phyloP scores from a whole-genome alignment of 1,140 invertebrate species.

The Brachystomella parvula region DNA sequence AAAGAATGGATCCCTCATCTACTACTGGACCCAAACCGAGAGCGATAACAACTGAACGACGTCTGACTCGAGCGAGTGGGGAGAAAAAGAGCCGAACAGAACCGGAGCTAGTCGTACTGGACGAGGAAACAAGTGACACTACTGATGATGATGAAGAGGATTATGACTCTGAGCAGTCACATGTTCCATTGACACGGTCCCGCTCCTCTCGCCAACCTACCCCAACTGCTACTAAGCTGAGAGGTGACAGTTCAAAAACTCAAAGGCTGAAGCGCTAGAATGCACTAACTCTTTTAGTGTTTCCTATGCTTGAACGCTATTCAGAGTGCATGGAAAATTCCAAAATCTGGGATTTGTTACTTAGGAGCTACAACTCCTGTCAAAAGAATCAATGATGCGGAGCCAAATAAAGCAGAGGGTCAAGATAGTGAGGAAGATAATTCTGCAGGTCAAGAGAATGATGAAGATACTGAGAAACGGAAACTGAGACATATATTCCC shows the following conservation, averaged over 20 bases:
- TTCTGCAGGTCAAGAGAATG: slow-evolving; percentile 20
- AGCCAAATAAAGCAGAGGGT: too few relatives aligned
- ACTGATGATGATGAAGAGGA: neutral
- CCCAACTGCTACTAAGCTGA: neutral
- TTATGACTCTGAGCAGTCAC: too few relatives aligned
- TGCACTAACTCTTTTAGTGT: neutral
- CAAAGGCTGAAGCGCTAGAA: neutral
- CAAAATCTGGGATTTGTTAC: too few relatives aligned
- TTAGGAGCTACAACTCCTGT: too few relatives aligned
- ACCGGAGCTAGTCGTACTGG: neutral
- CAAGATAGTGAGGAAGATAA: neutral
- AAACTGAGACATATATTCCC: slow-evolving; percentile 21
- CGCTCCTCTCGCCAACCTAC: neutral
- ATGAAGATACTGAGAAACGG: slow-evolving; percentile 1
- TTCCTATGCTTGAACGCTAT: neutral
- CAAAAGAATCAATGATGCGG: too few relatives aligned
- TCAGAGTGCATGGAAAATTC: too few relatives aligned
- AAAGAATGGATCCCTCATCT: neutral
- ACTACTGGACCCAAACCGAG: neutral
- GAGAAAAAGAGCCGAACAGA: neutral
- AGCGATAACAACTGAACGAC: neutral
- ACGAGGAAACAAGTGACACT: neutral
- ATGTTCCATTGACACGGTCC: neutral
- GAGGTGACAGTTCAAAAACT: neutral
- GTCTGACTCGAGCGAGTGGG: neutral